Conservation (phyloP, 2,113 vertebrate species). For the Dendropsophus ebraccatus region DNA sequence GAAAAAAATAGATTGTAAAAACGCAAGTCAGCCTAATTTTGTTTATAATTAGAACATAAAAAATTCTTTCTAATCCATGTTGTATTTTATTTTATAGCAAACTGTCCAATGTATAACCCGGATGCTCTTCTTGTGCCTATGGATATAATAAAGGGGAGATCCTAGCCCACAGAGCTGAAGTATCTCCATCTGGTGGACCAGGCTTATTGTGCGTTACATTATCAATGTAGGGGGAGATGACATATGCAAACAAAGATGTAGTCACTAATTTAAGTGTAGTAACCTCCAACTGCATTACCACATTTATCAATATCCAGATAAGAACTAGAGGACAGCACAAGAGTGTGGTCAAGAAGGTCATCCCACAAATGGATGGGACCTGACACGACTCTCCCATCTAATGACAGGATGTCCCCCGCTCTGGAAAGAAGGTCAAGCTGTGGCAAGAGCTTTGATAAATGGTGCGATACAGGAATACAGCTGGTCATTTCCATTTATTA, state of each 20-base stretch:
- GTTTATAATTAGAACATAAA: no score
- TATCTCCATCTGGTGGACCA: no score
- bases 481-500: background rate
- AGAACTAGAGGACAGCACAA: background rate
- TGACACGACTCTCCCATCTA: background rate
- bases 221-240: no score
- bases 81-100: no score
- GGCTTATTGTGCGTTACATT: no score
- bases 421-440: background rate
- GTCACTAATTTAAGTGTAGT: background rate
- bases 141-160: no score
- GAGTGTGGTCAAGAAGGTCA: background rate
- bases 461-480: background rate
- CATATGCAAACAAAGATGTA: background rate
- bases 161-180: no score
- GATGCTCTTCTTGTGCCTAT: no score
- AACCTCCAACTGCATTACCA: background rate
- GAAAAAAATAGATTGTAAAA: no score
- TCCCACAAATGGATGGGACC: background rate
- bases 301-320: background rate
- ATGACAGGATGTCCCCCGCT: background rate
- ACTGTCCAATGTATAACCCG: no score
- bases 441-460: background rate
- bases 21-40: no score
- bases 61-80: no score